Evolutionary conservation across 2,113 vertebrate genomes (phyloP).

Genomic region (Eulemur macaco): DNA sequence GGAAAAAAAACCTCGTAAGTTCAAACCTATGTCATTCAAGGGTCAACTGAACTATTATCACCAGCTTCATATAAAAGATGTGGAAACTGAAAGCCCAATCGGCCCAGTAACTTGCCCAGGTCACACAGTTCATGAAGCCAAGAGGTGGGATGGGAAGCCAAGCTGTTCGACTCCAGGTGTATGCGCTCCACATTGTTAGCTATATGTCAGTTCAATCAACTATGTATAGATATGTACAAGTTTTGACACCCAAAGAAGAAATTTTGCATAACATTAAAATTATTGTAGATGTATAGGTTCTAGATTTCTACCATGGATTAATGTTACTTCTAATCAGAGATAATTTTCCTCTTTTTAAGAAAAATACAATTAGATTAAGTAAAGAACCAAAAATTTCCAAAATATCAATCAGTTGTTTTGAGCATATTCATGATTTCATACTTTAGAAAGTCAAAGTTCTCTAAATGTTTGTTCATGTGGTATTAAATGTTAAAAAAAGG

Average conservation of each 20-base stretch:
- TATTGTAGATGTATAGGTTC: background rate
- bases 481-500: background rate
- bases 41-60: background rate
- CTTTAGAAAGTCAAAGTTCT: slow-evolving; percentile 25
- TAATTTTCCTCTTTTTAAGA: background rate
- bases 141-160: background rate
- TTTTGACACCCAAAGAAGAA: background rate
- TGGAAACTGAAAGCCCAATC: background rate
- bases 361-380: background rate
- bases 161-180: background rate
- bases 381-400: slow-evolving; percentile 1
- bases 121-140: background rate
- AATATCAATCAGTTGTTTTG: background rate
- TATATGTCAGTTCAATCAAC: background rate
- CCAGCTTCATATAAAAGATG: slow-evolving; percentile 12
- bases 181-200: background rate
- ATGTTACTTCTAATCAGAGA: background rate
- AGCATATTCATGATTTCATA: slow-evolving; percentile 1
- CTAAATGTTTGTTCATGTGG: background rate
- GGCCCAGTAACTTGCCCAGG: background rate
- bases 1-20: background rate
- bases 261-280: background rate
- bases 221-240: background rate
- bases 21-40: background rate
- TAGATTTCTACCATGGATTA: background rate